Conservation (phyloP, 2,113 vertebrate species). For the Phainopepla nitens region DNA sequence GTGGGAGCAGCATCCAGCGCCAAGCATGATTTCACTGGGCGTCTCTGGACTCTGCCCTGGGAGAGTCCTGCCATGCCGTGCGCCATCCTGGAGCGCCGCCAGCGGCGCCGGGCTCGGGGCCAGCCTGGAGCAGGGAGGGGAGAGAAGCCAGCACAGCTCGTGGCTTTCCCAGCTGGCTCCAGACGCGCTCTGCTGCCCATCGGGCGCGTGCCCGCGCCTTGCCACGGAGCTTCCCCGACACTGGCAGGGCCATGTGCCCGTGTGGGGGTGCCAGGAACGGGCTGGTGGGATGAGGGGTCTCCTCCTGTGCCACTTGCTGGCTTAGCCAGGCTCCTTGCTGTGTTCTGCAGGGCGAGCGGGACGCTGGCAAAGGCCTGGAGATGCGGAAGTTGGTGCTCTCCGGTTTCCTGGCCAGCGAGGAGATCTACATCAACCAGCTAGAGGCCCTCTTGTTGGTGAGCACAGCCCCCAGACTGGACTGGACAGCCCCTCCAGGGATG, state of each 20-base stretch:
- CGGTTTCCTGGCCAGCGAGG: conserved; percentile 93
- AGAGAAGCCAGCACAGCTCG: neutral
- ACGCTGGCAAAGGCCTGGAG: conserved; percentile 92
- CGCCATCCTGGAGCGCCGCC: neutral
- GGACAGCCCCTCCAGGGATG: neutral
- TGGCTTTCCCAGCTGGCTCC: neutral
- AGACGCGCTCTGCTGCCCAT: neutral
- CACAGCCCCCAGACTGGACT: neutral
- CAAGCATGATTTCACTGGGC: conserved; percentile 9
- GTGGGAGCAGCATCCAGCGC: neutral
- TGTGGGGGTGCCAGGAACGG: fast-evolving
- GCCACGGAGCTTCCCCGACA: fast-evolving
- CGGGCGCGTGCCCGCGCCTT: neutral
- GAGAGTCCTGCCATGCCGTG: conserved; percentile 7
- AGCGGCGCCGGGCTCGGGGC: neutral
- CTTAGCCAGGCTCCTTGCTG: neutral
- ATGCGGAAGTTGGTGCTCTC: conserved; percentile 97
- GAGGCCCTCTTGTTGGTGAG: conserved; percentile 93
- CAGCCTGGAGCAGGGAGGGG: neutral
- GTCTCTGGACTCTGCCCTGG: conserved; percentile 48
- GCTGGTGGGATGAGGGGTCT: neutral
- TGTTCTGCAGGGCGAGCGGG: conserved; percentile 75
- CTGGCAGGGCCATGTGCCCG: neutral
- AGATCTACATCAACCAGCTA: conserved; percentile 98
- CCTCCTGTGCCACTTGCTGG: neutral